phyloP scores from a whole-genome alignment of 2,797 vertebrate species.

The Nyctalus aviator region DNA sequence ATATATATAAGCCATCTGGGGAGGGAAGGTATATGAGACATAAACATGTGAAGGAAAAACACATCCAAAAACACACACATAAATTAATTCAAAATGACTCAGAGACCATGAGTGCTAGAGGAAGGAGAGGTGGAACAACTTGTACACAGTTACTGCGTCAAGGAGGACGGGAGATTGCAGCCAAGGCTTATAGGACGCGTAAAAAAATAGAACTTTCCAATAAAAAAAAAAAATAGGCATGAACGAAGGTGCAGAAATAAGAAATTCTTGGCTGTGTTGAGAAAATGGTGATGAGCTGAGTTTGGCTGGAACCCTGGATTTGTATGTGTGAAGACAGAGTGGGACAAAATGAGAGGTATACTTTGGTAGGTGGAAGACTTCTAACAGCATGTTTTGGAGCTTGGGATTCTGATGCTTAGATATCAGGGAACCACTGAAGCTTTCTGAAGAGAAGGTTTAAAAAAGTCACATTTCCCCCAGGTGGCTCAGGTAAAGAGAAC shows the following conservation, averaged over 20 bases:
- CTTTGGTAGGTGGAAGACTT: background rate
- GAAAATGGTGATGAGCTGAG: background rate
- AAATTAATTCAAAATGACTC: slow-evolving; percentile 15
- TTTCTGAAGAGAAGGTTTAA: background rate
- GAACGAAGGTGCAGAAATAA: background rate
- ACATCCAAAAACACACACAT: background rate
- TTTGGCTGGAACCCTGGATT: background rate
- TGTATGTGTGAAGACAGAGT: background rate
- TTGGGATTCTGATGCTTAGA: background rate
- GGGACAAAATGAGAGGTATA: background rate
- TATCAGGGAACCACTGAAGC: background rate
- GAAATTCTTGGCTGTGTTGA: background rate
- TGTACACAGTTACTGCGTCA: background rate
- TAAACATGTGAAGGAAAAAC: background rate
- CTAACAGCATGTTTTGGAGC: background rate
- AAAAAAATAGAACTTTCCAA: background rate
- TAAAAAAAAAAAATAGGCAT: background rate
- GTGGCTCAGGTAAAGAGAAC: background rate
- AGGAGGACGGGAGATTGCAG: background rate
- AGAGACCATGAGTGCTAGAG: background rate
- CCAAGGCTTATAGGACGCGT: background rate
- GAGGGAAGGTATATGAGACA: background rate
- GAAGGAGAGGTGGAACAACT: background rate
- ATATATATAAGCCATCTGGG: background rate
- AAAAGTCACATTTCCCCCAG: background rate